Base-by-base conservation (phyloP, 1,140 invertebrate genomes). In the Probaryconus sp. region DNA sequence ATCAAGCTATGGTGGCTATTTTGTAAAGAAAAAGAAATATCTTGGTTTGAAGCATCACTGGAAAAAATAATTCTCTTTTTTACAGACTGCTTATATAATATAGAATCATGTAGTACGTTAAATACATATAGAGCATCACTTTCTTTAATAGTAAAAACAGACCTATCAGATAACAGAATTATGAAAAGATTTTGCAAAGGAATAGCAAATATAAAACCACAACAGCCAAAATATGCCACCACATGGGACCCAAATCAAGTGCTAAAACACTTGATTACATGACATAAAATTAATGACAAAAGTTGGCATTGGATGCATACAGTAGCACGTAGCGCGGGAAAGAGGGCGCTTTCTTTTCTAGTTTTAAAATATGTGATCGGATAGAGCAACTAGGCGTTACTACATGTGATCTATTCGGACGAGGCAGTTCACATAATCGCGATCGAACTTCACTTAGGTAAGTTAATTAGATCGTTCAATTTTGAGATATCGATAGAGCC, bases 361-460 rank as follows among this genome's bases (percentile, higher is more conserved):
- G 18, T 28, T 45, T 45, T 0, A 35, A 45, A 45, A 45, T 45
- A 3, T 45, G 42, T 45, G 42, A 14, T 45, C 11, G 42, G 42
- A 45, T 16, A 11, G 42, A 20, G 42, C 17, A 45, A 45, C n/a
- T 42, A 2, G 2, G 24, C 42, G 42, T 45, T 45, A 45, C 42
- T 45, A 45, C 42, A 42, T 21, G 38, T 42, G 38, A 42, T 42
- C 38, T 42, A n/a, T 18, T n/a, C 21, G 38, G 38, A 42, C 38
- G 37, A 38, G 37, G 11, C 37, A 38, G 37, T n/a, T n/a, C n/a
- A n/a, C n/a, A n/a, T n/a, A n/a, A n/a, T n/a, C n/a, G n/a, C n/a
- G n/a, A n/a, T n/a, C n/a, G n/a, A n/a, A n/a, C n/a, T n/a, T n/a
- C n/a, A n/a, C n/a, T n/a, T n/a, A n/a, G n/a, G n/a, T n/a, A n/a